Percentiles rank a stretch among this genome's conserved stretches.
These are phyloP conservation scores for Xenopus laevis DNA, from an alignment of 2,113 vertebrate species.

Conservation along the genomic window DNA sequence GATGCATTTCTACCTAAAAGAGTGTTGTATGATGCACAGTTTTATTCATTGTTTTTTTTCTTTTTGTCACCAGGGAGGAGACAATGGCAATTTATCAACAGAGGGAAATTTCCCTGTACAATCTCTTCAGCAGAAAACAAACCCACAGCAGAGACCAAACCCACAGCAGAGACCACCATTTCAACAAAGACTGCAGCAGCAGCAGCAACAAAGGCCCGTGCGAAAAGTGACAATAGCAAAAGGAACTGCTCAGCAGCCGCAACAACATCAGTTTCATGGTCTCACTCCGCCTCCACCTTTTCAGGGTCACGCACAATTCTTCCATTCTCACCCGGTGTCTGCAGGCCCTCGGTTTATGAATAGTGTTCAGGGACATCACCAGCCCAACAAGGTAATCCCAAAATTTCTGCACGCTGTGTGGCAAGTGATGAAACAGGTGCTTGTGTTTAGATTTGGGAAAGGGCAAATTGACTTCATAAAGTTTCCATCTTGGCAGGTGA, in stretches of 20 bases:
- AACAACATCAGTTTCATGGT: slow-evolving; percentile 56
- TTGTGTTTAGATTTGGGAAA: no score
- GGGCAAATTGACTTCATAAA: slow-evolving; percentile 45
- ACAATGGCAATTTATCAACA: slow-evolving; percentile 63
- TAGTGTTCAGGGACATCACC: slow-evolving; percentile 71
- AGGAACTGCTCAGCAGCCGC: slow-evolving; percentile 60
- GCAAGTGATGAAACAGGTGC: no score
- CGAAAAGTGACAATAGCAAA: slow-evolving; percentile 87
- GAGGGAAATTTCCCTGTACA: slow-evolving; percentile 63
- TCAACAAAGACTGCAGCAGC: slow-evolving; percentile 24
- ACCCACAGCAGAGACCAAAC: slow-evolving; percentile 56
- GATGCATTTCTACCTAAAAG: no score
- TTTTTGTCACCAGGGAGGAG: slow-evolving; percentile 66
- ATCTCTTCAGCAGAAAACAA: slow-evolving; percentile 58
- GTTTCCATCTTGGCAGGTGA: slow-evolving; percentile 70
- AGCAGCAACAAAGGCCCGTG: slow-evolving; percentile 68
- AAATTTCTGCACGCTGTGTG: background rate
- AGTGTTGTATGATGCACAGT: no score
- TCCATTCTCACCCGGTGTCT: slow-evolving; percentile 52
- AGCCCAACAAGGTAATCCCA: slow-evolving; percentile 68
- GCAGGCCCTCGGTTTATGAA: slow-evolving; percentile 68
- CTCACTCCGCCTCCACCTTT: slow-evolving; percentile 9
- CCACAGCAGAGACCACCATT: slow-evolving; percentile 46
- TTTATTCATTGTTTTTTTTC: no score
- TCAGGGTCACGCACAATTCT: slow-evolving; percentile 48